phyloP scores from a whole-genome alignment of 2,113 vertebrate genomes.

The Callocephalon fimbriatum region DNA sequence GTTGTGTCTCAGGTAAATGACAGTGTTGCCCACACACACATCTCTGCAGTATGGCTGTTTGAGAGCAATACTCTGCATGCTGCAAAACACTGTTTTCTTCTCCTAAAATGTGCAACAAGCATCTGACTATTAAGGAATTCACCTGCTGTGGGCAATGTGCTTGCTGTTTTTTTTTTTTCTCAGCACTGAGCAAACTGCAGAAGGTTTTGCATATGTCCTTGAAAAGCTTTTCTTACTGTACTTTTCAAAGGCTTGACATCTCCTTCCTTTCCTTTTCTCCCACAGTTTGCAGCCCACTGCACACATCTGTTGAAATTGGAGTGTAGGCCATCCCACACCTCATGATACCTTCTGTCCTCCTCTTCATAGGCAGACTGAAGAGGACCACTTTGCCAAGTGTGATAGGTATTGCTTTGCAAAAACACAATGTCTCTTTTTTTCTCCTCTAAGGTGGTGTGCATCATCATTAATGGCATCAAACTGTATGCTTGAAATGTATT shows the following conservation, averaged over 20 bases:
- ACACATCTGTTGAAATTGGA: neutral
- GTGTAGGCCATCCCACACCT: neutral
- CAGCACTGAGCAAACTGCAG: neutral
- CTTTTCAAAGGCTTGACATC: neutral
- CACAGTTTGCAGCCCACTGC: neutral
- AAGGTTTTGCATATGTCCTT: neutral
- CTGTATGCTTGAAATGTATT: neutral
- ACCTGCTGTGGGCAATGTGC: neutral
- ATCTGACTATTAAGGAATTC: neutral
- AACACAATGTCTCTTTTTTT: accelerated
- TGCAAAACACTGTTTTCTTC: neutral
- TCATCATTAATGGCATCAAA: neutral
- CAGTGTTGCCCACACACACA: accelerated
- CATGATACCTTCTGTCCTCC: neutral
- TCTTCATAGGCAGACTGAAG: neutral
- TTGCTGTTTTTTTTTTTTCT: neutral
- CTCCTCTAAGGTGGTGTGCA: neutral
- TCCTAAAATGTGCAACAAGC: neutral
- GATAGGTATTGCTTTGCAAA: neutral
- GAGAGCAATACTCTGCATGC: neutral
- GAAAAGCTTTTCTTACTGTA: neutral
- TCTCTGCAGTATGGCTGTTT: neutral
- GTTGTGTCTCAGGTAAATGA: neutral
- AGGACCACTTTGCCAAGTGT: neutral
- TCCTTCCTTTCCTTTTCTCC: neutral